Evolutionary conservation across 1,140 invertebrate genomes (phyloP).

Genomic region (Contarinia nasturtii): DNA sequence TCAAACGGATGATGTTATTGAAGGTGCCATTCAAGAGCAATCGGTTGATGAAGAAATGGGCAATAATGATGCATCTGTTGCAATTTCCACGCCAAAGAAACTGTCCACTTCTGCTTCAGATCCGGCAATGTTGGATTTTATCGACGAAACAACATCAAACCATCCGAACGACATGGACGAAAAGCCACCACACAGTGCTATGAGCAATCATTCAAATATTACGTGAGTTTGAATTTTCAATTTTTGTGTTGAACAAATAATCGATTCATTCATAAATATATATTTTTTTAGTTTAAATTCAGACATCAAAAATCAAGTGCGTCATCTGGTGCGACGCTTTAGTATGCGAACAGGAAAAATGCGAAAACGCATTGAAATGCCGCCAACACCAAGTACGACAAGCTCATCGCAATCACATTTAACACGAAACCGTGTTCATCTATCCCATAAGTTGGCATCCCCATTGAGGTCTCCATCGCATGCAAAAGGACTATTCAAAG

Average conservation of each 20-base stretch:
- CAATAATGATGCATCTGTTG: too few relatives aligned
- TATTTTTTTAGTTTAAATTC: constrained; percentile 1
- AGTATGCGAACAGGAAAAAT: constrained; percentile 32
- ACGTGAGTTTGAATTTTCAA: constrained; percentile 8
- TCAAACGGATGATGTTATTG: neutral
- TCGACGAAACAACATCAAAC: too few relatives aligned
- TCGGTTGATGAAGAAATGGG: too few relatives aligned
- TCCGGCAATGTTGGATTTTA: too few relatives aligned
- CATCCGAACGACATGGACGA: too few relatives aligned
- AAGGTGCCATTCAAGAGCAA: too few relatives aligned
- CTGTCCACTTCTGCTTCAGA: too few relatives aligned
- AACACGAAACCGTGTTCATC: constrained; percentile 5
- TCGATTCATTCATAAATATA: neutral
- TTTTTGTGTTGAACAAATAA: neutral
- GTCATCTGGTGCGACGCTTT: constrained; percentile 36
- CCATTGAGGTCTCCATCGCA: constrained; percentile 8
- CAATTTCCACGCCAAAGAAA: too few relatives aligned
- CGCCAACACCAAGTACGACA: constrained; percentile 35
- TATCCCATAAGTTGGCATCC: constrained; percentile 10
- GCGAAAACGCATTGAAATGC: constrained; percentile 32
- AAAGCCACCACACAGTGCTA: constrained; percentile 6
- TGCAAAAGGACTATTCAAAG: constrained; percentile 15
- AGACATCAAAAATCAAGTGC: constrained; percentile 24
- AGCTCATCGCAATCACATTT: constrained; percentile 18
- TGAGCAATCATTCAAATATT: neutral